phyloP scores from a whole-genome alignment of 2,797 vertebrate genomes.

The Poecile montanus region DNA sequence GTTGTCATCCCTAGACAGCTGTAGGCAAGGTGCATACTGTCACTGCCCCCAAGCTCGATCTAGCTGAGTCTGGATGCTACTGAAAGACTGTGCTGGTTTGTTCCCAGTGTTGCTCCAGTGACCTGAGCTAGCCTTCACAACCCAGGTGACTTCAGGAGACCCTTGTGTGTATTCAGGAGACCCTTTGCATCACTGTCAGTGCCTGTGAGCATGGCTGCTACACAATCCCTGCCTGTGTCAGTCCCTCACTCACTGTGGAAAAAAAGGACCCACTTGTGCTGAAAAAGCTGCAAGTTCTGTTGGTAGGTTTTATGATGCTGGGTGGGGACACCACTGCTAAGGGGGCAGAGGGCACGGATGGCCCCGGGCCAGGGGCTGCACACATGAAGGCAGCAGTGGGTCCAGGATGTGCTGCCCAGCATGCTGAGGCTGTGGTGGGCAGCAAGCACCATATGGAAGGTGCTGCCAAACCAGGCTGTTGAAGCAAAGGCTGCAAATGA shows the following conservation, averaged over 20 bases:
- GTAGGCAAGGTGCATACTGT: not conserved
- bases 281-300: not conserved
- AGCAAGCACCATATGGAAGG: not conserved
- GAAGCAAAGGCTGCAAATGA: slow-evolving; percentile 33
- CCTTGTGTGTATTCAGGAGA: not conserved
- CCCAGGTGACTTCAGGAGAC: not conserved
- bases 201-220: fast-evolving
- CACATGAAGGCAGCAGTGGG: not conserved
- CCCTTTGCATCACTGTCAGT: fast-evolving
- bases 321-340: not conserved
- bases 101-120: not conserved
- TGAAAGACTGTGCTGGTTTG: not conserved
- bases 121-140: not conserved
- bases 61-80: not conserved
- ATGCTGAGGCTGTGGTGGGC: fast-evolving
- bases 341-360: not conserved
- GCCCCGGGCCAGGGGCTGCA: fast-evolving
- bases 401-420: fast-evolving
- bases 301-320: not conserved
- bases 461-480: not conserved
- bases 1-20: not conserved
- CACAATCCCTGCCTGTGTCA: fast-evolving
- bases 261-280: not conserved
- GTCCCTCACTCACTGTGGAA: not conserved
- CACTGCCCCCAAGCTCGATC: not conserved